Evolutionary conservation across 1,140 invertebrate species (phyloP), one percentile per base, ranked within the genome.

Genomic region (Drosophila quadrilineata): DNA sequence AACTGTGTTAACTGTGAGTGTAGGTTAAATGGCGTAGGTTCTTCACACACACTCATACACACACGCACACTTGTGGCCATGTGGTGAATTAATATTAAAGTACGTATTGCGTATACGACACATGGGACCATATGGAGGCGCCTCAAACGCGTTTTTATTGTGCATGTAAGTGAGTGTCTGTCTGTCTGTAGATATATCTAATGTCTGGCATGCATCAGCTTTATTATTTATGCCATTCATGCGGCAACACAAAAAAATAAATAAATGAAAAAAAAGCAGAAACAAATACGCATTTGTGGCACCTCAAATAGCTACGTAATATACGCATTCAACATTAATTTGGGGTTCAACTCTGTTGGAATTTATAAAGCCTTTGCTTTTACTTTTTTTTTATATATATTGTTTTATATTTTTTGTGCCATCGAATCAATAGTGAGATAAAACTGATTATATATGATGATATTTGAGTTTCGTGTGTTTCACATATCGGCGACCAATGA

Each of bases 151-250:
- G 50, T 36, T 54, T 54, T 38, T 29, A 53, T 53, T 43, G 29
- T 19, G 36, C 31, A 19, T 56, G 12, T 60, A 10, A 19, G 38
- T 41, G 38, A 14, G 28, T 22, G 10, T 4, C n/a, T 14, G 36
- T 21, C 6, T 45, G 24, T 2, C 33, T 14, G 31, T 16, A 3
- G 29, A 22, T 67, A 6, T 36, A 17, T 56, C 46, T 49, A n/a
- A n/a, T n/a, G n/a, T 40, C 31, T 57, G 49, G 56, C 53, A 68
- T 73, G 63, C 64, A 52, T 59, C 41, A 56, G 60, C 52, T 75
- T 75, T 75, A 75, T 75, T 75, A 75, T 75, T 75, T 70, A 75
- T 75, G 72, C 72, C 72, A 70, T 75, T 75, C 71, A 75, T 70
- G 72, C 72, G 53, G 35, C 31, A 28, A 17, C 36, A n/a, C 35